A percentile compares a stretch with the other conserved stretches of the same genome.
phyloP scores from a whole-genome alignment of 2,797 vertebrate genomes.

The Eleutherodactylus coqui region DNA sequence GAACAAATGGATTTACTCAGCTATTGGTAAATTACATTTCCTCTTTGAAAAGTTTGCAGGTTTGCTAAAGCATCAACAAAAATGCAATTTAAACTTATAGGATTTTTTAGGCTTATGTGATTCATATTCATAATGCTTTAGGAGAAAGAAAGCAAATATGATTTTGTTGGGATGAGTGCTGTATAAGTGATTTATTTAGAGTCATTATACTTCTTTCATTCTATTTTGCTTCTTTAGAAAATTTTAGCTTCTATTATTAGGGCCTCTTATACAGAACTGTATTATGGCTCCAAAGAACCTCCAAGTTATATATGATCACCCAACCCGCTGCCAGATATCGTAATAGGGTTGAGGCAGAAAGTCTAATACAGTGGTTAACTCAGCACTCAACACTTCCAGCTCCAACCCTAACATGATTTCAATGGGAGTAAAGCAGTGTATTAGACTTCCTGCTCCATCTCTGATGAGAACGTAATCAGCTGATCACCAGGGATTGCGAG shows the following conservation, averaged over 20 bases:
- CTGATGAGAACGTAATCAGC: too few species aligned
- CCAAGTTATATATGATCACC: not conserved
- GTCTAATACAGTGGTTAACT: too few species aligned
- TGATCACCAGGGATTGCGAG: too few species aligned
- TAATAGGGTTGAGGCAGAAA: too few species aligned
- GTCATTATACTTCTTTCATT: not conserved
- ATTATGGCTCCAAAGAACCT: not conserved
- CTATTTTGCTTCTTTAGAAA: not conserved
- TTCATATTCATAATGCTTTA: slow-evolving; percentile 55
- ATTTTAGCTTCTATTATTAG: not conserved
- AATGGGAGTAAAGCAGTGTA: too few species aligned
- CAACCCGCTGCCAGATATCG: too few species aligned
- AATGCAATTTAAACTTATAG: slow-evolving; percentile 53
- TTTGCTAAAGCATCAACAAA: slow-evolving; percentile 63
- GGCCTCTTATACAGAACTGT: not conserved
- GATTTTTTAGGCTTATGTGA: slow-evolving; percentile 34
- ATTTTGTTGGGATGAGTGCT: slow-evolving; percentile 2
- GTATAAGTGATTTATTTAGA: slow-evolving; percentile 54
- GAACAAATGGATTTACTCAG: slow-evolving; percentile 67
- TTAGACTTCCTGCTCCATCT: too few species aligned
- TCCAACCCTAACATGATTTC: too few species aligned
- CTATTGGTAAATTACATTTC: slow-evolving; percentile 66
- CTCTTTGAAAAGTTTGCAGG: slow-evolving; percentile 56
- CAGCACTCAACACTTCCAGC: too few species aligned
- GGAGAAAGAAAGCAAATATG: slow-evolving; percentile 41